Base-by-base conservation (phyloP, 2,113 vertebrate genomes). In the Poecilia latipinna region DNA sequence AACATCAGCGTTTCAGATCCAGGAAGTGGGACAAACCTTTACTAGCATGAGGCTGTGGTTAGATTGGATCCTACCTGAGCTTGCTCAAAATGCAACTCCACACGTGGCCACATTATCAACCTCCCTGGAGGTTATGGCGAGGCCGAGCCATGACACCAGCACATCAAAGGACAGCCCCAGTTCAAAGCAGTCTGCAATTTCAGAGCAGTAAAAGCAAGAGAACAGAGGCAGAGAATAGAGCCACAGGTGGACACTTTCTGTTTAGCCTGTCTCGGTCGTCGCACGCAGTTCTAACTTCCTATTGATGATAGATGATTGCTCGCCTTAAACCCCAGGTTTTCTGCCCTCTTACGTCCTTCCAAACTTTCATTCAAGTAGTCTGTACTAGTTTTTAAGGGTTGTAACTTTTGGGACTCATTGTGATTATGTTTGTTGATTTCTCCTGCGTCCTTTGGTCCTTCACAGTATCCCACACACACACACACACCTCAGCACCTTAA, bases 101-200 rank as follows among this genome's bases (percentile, higher is more conserved):
- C 90, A 89, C 77, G 69, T 86, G 84, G 79, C 57, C 79, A 83
- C 72, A 81, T 89, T 78, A 86, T 87, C 77, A 66, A 37, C 44
- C 86, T 79, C 83, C 79, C 82, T 63, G 82, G 86, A 84, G 88
- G 90, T 86, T 66, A 81, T 22, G 62, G 63, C 79, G 57, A 75
- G 85, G 76, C 79, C 60, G 17, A 78, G 60, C 32, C 3, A 75
- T 85, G 90, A 91, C 89, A 83, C 70, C 83, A 82, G 84, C 81
- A 84, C 86, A 68, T 88, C 80, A 90, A 89, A 91, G 80, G 28
- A 72, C 51, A 39, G 76, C 68, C 68, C 15, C 84, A 57, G 68
- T 88, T 90, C 86, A 86, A 89, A 91, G 87, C 76, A 33, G 73
- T 62, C 76, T 85, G 78, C 88, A 87, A 91, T 92, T 91, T 91